Conservation (phyloP, 2,888 invertebrate species). For the Dermolepida albohirtum region DNA sequence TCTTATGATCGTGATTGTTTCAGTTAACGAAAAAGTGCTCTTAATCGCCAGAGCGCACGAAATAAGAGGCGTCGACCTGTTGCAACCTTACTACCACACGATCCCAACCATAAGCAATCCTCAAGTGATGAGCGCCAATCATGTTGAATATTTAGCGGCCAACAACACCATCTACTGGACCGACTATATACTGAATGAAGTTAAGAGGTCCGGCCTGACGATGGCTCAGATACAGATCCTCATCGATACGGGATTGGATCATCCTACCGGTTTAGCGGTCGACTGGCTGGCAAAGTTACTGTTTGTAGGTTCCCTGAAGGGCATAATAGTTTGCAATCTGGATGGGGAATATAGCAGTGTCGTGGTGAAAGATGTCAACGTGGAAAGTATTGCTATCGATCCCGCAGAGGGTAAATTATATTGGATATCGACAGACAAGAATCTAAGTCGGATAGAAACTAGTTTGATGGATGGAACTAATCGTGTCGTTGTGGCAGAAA, state of each 20-base stretch:
- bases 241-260: conserved; percentile 76
- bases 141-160: conserved; percentile 77
- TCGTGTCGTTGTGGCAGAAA: conserved; percentile 58
- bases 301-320: conserved; percentile 75
- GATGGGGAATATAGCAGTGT: conserved; percentile 76
- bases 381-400: conserved; percentile 78
- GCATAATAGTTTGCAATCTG: conserved; percentile 78
- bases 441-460: conserved; percentile 65
- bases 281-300: conserved; percentile 85
- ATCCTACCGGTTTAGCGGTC: conserved; percentile 80
- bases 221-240: conserved; percentile 79
- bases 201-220: conserved; percentile 76
- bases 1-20: conserved; percentile 49
- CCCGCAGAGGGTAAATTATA: conserved; percentile 72
- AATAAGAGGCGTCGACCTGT: conserved; percentile 86
- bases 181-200: conserved; percentile 80
- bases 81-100: conserved; percentile 79
- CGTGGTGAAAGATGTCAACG: conserved; percentile 63
- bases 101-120: conserved; percentile 84
- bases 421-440: conserved; percentile 63
- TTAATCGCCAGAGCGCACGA: conserved; percentile 81
- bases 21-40: conserved; percentile 83
- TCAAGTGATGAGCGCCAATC: conserved; percentile 76
- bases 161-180: conserved; percentile 82
- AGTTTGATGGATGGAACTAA: conserved; percentile 76